These are phyloP conservation scores for Teleogryllus oceanicus DNA, from an alignment of 2,888 invertebrate species.

Conservation along the genomic window DNA sequence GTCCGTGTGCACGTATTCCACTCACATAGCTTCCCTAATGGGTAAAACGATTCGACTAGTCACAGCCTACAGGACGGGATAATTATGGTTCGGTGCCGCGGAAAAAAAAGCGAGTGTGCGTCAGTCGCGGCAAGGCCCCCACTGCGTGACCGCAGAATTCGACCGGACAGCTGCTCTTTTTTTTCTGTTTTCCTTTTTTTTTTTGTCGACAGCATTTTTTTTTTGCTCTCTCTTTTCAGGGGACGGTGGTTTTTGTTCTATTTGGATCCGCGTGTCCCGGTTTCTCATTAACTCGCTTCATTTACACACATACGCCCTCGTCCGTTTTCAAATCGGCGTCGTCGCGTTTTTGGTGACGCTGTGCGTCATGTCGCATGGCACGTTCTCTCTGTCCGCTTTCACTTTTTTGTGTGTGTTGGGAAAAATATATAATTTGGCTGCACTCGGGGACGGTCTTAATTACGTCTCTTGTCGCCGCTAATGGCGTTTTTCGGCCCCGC, in stretches of 20 bases:
- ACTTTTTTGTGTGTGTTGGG: too few relatives aligned
- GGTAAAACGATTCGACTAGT: too few relatives aligned
- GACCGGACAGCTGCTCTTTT: neutral
- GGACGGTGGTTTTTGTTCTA: neutral
- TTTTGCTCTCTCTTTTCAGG: neutral
- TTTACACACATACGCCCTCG: neutral
- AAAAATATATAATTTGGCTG: neutral
- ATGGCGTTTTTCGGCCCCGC: neutral
- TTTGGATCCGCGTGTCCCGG: neutral
- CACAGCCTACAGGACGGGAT: too few relatives aligned
- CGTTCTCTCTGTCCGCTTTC: neutral
- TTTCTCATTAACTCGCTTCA: slow-evolving; percentile 6
- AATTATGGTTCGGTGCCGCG: too few relatives aligned
- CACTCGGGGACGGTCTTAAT: neutral
- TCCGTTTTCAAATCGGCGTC: neutral
- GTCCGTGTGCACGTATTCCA: too few relatives aligned
- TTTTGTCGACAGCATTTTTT: neutral
- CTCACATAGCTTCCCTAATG: too few relatives aligned
- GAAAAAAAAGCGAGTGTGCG: too few relatives aligned
- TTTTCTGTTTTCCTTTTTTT: slow-evolving; percentile 9
- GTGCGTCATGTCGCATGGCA: neutral
- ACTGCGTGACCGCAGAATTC: neutral
- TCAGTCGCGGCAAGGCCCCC: too few relatives aligned
- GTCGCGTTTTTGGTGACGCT: slow-evolving; percentile 8
- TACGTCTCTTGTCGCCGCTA: slow-evolving; percentile 9